These are phyloP conservation scores for Pteruthius melanotis DNA, from an alignment of 2,113 vertebrate species.

Conservation along the genomic window DNA sequence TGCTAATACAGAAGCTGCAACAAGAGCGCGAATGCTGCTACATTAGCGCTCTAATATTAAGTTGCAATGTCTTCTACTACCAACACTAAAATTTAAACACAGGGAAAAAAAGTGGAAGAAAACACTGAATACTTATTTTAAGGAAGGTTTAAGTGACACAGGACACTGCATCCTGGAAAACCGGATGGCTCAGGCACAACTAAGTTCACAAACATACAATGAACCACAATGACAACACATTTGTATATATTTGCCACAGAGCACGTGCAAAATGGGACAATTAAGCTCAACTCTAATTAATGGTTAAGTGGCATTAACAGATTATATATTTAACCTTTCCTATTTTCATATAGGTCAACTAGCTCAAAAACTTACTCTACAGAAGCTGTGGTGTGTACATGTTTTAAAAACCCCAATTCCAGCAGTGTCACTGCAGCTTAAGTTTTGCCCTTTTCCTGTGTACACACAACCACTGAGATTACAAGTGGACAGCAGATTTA, in stretches of 20 bases:
- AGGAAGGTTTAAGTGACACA: not conserved
- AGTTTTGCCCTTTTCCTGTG: not conserved
- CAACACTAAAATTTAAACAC: not conserved
- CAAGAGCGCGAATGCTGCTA: rapidly evolving
- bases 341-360: not conserved
- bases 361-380: not conserved
- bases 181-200: not conserved
- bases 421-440: not conserved
- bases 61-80: not conserved
- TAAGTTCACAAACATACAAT: not conserved
- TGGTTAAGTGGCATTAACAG: not conserved
- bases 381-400: not conserved
- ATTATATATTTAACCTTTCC: not conserved
- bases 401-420: not conserved
- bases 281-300: not conserved
- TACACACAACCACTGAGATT: rapidly evolving
- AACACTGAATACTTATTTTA: not conserved
- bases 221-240: not conserved
- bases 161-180: not conserved
- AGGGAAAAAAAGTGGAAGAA: not conserved
- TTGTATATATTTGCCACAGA: not conserved
- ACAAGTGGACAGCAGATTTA: not conserved
- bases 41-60: not conserved
- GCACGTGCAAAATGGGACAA: not conserved
- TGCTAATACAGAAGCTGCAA: not conserved